Conservation (phyloP, 2,113 vertebrate species). For the Entelurus aequoreus region DNA sequence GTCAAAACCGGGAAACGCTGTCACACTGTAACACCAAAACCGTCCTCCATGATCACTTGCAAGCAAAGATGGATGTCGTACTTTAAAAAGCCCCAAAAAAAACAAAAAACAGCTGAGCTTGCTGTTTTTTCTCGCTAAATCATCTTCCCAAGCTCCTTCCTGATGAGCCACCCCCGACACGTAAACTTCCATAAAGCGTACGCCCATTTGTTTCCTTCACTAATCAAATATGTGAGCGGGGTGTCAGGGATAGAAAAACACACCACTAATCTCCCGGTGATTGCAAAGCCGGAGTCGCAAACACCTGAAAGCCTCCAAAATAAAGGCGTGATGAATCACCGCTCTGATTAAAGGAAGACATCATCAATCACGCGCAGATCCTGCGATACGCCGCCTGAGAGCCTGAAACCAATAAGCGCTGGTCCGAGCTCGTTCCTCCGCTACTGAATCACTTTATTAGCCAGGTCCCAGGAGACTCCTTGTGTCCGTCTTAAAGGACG, state of each 20-base stretch:
- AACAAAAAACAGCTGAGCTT: no score
- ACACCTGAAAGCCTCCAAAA: slow-evolving; percentile 32
- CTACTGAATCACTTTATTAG: slow-evolving; percentile 48
- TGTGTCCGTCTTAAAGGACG: not conserved
- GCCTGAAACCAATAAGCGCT: slow-evolving; percentile 45
- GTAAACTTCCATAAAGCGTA: no score
- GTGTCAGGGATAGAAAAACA: slow-evolving; percentile 1
- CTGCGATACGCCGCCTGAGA: slow-evolving; percentile 2
- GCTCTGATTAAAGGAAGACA: slow-evolving; percentile 52
- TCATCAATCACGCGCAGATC: slow-evolving; percentile 45
- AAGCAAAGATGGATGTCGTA: no score
- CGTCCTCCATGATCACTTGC: no score
- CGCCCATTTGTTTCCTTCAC: not conserved
- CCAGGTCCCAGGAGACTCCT: slow-evolving; percentile 9
- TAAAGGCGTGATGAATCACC: slow-evolving; percentile 41
- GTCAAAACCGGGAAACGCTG: no score
- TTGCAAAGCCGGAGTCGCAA: slow-evolving; percentile 38
- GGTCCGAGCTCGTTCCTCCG: slow-evolving; percentile 22
- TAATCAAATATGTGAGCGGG: slow-evolving; percentile 33
- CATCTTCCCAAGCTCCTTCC: no score
- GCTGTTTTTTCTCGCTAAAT: no score
- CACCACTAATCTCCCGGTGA: slow-evolving; percentile 25
- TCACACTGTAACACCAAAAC: no score
- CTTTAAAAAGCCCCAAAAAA: no score
- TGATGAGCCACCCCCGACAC: no score